Base-by-base conservation (phyloP, 2,113 vertebrate species). In the Haemorhous mexicanus region DNA sequence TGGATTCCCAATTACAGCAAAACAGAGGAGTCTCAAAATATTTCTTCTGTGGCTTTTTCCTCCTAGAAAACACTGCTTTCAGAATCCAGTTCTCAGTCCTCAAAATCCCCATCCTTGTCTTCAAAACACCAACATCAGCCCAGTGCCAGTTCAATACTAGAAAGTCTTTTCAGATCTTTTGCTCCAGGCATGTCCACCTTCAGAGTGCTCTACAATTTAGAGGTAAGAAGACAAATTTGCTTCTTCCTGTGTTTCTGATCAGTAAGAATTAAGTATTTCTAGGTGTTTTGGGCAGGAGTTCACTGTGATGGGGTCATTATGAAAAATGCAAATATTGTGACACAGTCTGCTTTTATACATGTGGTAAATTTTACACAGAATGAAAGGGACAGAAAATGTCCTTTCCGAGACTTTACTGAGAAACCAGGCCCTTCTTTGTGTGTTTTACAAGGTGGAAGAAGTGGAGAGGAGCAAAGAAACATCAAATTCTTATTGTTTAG, bases 141-240 rank as follows among this genome's bases (percentile, higher is more conserved):
- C 68, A 99, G 99, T 16, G 99, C 99, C 55, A 98, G 99, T 16
- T 99, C 99, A 39, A 99, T 99, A 94, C 76, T 99, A 84, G 99
- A 99, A 98, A 98, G 99, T 26, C 98, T 99, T 37, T 99, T 99
- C 94, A 98, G 99, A 56, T 99, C 99, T 39, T 99, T 99, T 24
- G 99, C 99, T 49, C 99, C 99, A 3, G 99, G 99, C 95, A 99
- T 99, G 99, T 99, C 99, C 49, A 99, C 99, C 20, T 99, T 99
- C 96, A 98, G 99, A 98, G 99, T 99, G 46, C 98, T 99, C 3
- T 99, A 99, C 97, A 99, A 99, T 89, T 98, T 99, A 44, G 99
- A 99, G 98, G 99, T 99, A 98, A 95, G 96, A 85, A 92, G 55
- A n/a, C 9, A 76, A n/a, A 49, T 43, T 13, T 93, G 12, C 6